Base-by-base conservation (phyloP, 2,888 invertebrate species). In the Cosmopolites sordidus region DNA sequence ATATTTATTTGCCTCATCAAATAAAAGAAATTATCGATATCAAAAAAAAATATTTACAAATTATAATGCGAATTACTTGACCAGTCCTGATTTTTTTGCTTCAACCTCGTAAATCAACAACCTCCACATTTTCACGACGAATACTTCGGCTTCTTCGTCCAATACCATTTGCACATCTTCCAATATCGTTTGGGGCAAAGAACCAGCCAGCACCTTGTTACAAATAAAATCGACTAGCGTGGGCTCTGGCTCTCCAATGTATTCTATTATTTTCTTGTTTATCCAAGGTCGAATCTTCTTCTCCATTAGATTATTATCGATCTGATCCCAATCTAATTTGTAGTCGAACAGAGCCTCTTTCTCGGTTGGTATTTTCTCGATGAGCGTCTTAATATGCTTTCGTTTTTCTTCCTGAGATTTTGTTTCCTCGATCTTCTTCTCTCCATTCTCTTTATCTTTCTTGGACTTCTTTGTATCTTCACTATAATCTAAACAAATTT, bases 101-200 rank as follows among this genome's bases (percentile, higher is more conserved):
- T 99, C 98, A 65, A 97, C 92, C 83, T 99, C 99, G 78, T 98
- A 99, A 68, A 99, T 98, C 60, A 99, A 82, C 69, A 99, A 82
- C 64, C 99, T 83, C 99, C 99, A 99, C 96, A 99, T 95, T 83
- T 99, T 99, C 60, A 99, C 96, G 66, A 99, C 97, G 79, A 99
- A 99, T 63, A 97, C 96, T 78, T 99, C 98, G 2, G 99, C 99
- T 76, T 99, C 99, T 73, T 99, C 98, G 75, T 99, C 99, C 69
- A 99, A 81, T 63, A 99, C 98, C 97, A 98, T 96, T 79, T 95
- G 92, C 66, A 99, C 95, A 81, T 99, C 99, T 73, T 95, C 92
- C 51, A 99, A 83, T 70, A 99, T 95, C 67, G 89, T 87, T 75
- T 92, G 90, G 33, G 99, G 98, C 62, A 89, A 84, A 67, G 91